These are phyloP conservation scores for Orchesellides sinensis DNA, from an alignment of 2,888 invertebrate genomes.

Conservation along the genomic window DNA sequence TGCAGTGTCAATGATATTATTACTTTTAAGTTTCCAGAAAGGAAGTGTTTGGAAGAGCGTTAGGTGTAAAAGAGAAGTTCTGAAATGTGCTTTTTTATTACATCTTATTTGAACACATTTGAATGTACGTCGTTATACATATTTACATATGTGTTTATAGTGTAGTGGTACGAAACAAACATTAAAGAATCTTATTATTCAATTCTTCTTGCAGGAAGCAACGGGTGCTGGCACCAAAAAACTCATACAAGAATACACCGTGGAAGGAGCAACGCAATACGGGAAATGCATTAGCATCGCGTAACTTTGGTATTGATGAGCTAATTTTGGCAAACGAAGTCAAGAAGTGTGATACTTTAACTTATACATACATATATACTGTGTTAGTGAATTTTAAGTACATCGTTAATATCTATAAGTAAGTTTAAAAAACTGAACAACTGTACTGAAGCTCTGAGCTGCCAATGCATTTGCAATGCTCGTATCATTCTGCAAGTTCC, in stretches of 20 bases:
- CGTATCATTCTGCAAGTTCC: no score
- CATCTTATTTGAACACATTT: no score
- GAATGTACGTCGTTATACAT: no score
- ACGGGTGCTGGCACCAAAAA: constrained; percentile 49
- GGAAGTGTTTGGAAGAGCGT: no score
- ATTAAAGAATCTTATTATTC: constrained; percentile 43
- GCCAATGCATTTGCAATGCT: no score
- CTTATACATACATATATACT: constrained; percentile 13
- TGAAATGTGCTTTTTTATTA: no score
- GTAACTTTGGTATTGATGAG: constrained; percentile 42
- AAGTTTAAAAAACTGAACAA: background rate
- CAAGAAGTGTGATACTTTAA: constrained; percentile 29
- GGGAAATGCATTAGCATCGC: constrained; percentile 23
- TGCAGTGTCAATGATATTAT: no score
- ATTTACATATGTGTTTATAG: no score
- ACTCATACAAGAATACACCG: constrained; percentile 25
- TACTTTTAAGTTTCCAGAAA: no score
- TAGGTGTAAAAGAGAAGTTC: no score
- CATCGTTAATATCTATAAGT: background rate
- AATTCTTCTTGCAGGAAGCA: constrained; percentile 57
- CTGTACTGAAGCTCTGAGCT: background rate
- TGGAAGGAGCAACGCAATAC: constrained; percentile 13
- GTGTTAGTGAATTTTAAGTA: no score
- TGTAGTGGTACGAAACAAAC: no score
- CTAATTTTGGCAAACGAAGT: constrained; percentile 60